phyloP scores from a whole-genome alignment of 2,888 invertebrate genomes.

The Melinopterus prodromus region DNA sequence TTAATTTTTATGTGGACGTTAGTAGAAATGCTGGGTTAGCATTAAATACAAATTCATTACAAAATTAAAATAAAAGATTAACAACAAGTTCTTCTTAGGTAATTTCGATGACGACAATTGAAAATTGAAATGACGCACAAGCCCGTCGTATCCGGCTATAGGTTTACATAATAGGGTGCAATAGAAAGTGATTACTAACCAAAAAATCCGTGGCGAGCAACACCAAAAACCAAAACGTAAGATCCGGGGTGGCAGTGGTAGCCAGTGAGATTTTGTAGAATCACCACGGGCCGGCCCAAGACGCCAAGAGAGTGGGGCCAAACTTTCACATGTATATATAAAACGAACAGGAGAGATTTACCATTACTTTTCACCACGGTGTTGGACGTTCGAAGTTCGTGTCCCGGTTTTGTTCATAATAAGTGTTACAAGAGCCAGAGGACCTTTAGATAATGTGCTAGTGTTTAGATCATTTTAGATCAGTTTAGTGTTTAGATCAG shows the following conservation, averaged over 20 bases:
- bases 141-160: not conserved
- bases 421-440: not conserved
- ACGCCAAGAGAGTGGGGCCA: conserved; percentile 54
- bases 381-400: conserved; percentile 26
- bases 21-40: too few relatives aligned
- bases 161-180: not conserved
- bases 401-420: conserved; percentile 7
- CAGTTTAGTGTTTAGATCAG: conserved; percentile 22
- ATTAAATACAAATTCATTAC: too few relatives aligned
- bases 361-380: conserved; percentile 57
- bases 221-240: conserved; percentile 5
- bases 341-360: conserved; percentile 60
- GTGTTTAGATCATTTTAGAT: conserved; percentile 4
- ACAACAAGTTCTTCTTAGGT: too few relatives aligned
- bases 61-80: too few relatives aligned
- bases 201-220: not conserved
- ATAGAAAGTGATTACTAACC: conserved; percentile 5
- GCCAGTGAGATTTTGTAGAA: conserved; percentile 14
- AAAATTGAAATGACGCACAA: not conserved
- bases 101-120: too few relatives aligned
- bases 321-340: conserved; percentile 62
- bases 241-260: conserved; percentile 13
- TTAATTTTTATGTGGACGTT: too few relatives aligned
- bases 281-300: conserved; percentile 7
- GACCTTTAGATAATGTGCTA: conserved; percentile 20